Conservation (phyloP, 2,888 invertebrate genomes). For the Papilio gigon region DNA sequence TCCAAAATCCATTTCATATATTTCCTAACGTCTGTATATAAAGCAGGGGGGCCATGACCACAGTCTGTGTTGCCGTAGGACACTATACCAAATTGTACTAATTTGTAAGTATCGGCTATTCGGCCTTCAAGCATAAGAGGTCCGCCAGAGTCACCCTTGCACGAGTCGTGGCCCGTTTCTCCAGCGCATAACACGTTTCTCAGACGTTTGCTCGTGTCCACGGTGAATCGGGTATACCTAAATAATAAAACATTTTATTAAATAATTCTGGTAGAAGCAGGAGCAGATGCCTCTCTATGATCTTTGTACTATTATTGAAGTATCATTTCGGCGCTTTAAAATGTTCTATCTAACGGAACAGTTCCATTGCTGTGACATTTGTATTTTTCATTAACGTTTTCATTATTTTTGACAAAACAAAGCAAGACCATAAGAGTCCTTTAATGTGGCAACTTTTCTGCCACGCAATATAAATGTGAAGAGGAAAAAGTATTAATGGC, state of each 20-base stretch:
- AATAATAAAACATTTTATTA: background rate
- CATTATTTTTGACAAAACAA: too few species aligned
- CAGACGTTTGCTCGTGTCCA: background rate
- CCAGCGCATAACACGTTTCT: conserved; percentile 54
- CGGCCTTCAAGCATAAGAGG: conserved; percentile 73
- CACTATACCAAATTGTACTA: conserved; percentile 53
- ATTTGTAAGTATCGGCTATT: conserved; percentile 39
- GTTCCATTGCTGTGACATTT: too few species aligned
- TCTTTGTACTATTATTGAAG: too few species aligned
- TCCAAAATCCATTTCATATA: conserved; percentile 66
- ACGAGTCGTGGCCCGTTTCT: conserved; percentile 79
- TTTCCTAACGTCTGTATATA: conserved; percentile 66
- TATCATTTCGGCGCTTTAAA: too few species aligned
- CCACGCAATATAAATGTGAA: too few species aligned
- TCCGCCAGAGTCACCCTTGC: conserved; percentile 85
- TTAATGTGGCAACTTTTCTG: too few species aligned
- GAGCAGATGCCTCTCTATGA: too few species aligned
- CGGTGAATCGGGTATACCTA: background rate
- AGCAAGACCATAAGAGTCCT: too few species aligned
- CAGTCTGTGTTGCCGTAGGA: conserved; percentile 50
- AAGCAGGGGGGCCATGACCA: conserved; percentile 62
- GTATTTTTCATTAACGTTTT: too few species aligned
- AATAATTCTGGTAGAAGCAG: too few species aligned
- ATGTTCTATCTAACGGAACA: too few species aligned
- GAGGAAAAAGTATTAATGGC: too few species aligned